phyloP scores from a whole-genome alignment of 2,888 invertebrate species.

The Diadegma fenestrale region DNA sequence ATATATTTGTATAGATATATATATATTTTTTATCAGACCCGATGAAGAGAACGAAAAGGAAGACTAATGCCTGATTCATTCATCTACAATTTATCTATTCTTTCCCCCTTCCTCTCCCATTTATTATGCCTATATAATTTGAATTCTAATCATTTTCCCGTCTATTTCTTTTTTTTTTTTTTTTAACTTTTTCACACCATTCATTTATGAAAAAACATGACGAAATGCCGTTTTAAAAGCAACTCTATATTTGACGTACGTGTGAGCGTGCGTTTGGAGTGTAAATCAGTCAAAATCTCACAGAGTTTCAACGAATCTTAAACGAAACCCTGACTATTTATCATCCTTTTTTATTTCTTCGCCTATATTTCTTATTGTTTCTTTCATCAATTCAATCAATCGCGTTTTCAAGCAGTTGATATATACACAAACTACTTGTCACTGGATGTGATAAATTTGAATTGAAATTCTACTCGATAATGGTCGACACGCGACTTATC shows the following conservation, averaged over 20 bases:
- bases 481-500: slow-evolving; percentile 48
- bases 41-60: slow-evolving; percentile 66
- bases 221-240: slow-evolving; percentile 69
- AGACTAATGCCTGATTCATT: slow-evolving; percentile 61
- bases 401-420: slow-evolving; percentile 46
- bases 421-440: slow-evolving; percentile 52
- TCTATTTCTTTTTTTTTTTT: slow-evolving; percentile 46
- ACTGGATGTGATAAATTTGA: slow-evolving; percentile 26
- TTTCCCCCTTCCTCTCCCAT: slow-evolving; percentile 65
- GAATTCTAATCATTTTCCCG: slow-evolving; percentile 68
- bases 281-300: slow-evolving; percentile 59
- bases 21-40: slow-evolving; percentile 51
- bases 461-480: slow-evolving; percentile 51
- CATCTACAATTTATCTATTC: slow-evolving; percentile 58
- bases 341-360: slow-evolving; percentile 8
- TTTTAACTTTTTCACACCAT: slow-evolving; percentile 26
- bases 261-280: slow-evolving; percentile 60
- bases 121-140: slow-evolving; percentile 70
- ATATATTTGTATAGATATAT: slow-evolving; percentile 23
- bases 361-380: slow-evolving; percentile 8
- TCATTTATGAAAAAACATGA: slow-evolving; percentile 63
- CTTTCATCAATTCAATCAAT: slow-evolving; percentile 21
- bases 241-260: slow-evolving; percentile 60
- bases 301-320: slow-evolving; percentile 47
- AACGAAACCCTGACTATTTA: slow-evolving; percentile 34